A percentile compares a stretch with the other conserved stretches of the same genome.
These are phyloP conservation scores for Pygmarrhopalites habei DNA, from an alignment of 1,140 invertebrate species.

Conservation along the genomic window DNA sequence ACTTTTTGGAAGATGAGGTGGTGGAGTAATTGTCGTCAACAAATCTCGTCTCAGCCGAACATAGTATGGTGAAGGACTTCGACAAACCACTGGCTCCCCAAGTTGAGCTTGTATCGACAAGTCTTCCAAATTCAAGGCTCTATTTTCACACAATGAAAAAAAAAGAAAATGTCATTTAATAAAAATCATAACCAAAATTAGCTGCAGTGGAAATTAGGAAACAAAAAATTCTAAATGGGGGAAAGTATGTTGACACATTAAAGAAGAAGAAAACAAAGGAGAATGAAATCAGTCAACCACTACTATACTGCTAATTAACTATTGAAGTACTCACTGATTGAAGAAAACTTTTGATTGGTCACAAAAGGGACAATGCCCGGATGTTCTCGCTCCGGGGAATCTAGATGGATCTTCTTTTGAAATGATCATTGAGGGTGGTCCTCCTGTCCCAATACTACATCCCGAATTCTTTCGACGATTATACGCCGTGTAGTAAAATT, in stretches of 20 bases:
- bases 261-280: neutral
- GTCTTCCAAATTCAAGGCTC: neutral
- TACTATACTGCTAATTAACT: neutral
- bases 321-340: neutral
- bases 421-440: neutral
- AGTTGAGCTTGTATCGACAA: neutral
- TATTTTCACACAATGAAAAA: no score
- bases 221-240: no score
- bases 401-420: neutral
- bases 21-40: conserved; percentile 21
- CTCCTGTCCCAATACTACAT: no score
- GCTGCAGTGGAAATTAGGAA: no score
- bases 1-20: neutral
- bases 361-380: neutral
- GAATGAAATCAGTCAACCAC: neutral
- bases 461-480: no score
- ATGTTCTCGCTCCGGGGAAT: neutral
- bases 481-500: no score
- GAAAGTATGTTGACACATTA: neutral
- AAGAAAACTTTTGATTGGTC: neutral
- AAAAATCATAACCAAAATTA: no score
- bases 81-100: conserved; percentile 5
- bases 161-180: no score
- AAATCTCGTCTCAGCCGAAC: conserved; percentile 27
- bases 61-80: conserved; percentile 29